Evolutionary conservation across 2,888 invertebrate species (phyloP).

Genomic region (Venusia cambrica): DNA sequence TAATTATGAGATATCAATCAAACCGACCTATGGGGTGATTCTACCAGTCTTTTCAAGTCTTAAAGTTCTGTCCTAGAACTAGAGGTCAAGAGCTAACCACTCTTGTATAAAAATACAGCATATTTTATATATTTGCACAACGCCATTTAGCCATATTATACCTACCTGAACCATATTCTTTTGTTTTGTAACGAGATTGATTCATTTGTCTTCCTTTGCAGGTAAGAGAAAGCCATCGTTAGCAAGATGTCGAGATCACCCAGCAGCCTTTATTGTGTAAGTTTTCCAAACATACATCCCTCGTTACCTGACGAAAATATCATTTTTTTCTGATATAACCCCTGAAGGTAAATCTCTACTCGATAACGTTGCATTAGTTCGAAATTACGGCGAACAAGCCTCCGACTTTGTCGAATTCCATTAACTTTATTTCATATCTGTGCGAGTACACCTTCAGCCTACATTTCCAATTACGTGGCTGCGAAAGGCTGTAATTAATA

Average conservation of each 20-base stretch:
- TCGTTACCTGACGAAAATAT: constrained; percentile 33
- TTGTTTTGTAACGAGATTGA: constrained; percentile 5
- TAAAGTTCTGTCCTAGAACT: no score
- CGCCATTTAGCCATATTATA: no score
- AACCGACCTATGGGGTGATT: no score
- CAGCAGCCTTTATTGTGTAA: constrained; percentile 40
- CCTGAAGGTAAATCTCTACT: constrained; percentile 33
- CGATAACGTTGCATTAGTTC: constrained; percentile 44
- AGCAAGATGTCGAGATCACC: constrained; percentile 33
- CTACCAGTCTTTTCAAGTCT: no score
- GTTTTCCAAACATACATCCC: constrained; percentile 39
- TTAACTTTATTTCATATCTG: constrained; percentile 34
- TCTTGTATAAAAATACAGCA: no score
- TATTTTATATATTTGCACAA: no score
- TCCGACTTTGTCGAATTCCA: constrained; percentile 33
- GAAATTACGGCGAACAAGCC: constrained; percentile 34
- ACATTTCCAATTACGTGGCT: constrained; percentile 35
- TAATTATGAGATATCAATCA: no score
- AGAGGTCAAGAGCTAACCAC: no score
- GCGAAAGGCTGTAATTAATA: constrained; percentile 13
- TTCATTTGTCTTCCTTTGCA: constrained; percentile 39
- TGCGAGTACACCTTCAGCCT: constrained; percentile 25
- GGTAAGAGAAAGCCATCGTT: constrained; percentile 49
- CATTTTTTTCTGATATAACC: constrained; percentile 23
- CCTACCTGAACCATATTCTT: no score